phyloP scores from a whole-genome alignment of 2,113 vertebrate species.

The Silurus meridionalis region DNA sequence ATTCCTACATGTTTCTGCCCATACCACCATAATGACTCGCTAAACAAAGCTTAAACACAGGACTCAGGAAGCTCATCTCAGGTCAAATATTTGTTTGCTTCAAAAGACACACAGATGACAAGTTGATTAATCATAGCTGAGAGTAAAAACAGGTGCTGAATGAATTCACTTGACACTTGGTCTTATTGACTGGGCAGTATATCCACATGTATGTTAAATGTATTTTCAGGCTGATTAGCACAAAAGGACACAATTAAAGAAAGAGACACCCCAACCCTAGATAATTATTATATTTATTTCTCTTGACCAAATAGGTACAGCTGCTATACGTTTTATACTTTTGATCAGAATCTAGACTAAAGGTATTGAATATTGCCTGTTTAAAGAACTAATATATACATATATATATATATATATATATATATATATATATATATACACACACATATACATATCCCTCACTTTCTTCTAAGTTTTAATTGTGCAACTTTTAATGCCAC shows the following conservation, averaged over 20 bases:
- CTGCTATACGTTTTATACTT: not conserved
- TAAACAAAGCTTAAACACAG: slow-evolving; percentile 17
- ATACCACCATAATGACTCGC: not conserved
- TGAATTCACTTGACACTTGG: not conserved
- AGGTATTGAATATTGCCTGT: not conserved
- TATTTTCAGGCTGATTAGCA: not conserved
- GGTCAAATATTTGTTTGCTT: not conserved
- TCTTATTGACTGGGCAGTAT: not conserved
- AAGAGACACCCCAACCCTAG: not conserved
- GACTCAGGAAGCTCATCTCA: not conserved
- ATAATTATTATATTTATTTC: too few relatives aligned
- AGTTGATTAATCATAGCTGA: not conserved
- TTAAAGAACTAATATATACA: not conserved
- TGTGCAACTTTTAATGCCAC: not conserved
- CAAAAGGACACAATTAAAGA: not conserved
- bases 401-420: too few relatives aligned
- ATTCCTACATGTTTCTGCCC: slow-evolving; percentile 3
- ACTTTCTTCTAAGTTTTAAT: not conserved
- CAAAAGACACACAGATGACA: slow-evolving; percentile 12
- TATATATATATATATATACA: too few relatives aligned
- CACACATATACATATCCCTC: too few relatives aligned
- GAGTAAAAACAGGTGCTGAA: slow-evolving; percentile 6
- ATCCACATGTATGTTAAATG: not conserved
- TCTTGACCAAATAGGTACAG: not conserved
- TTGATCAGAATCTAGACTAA: not conserved